Percentiles rank a stretch among this genome's conserved stretches.
Evolutionary conservation across 1,140 invertebrate species (phyloP).

Genomic region (Campoletis sonorensis): DNA sequence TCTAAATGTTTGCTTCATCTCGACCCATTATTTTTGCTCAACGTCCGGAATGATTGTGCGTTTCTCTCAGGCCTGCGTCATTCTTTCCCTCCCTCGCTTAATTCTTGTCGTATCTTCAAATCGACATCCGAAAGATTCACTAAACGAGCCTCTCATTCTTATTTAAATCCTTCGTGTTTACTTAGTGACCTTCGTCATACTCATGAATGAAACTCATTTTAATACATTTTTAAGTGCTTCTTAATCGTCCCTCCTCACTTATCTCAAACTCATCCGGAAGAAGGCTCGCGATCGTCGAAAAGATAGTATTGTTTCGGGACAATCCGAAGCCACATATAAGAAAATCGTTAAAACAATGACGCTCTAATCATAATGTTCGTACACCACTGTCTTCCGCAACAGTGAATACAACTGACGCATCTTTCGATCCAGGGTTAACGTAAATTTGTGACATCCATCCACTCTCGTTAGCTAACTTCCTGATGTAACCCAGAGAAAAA

Average conservation of each 20-base stretch:
- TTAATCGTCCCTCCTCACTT: slow-evolving; percentile 26
- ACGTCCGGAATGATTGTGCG: not conserved
- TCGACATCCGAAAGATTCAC: not conserved
- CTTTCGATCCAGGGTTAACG: slow-evolving; percentile 39
- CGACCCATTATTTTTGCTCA: not conserved
- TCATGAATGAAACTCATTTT: slow-evolving; percentile 34
- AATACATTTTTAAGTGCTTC: slow-evolving; percentile 11
- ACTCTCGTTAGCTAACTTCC: slow-evolving; percentile 41
- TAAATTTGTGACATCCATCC: slow-evolving; percentile 39
- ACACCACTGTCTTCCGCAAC: not conserved
- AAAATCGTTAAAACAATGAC: slow-evolving; percentile 24
- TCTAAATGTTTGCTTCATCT: not conserved
- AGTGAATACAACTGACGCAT: not conserved
- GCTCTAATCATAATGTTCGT: not conserved
- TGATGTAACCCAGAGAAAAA: slow-evolving; percentile 19
- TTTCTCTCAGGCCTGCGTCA: not conserved
- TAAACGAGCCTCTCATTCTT: not conserved
- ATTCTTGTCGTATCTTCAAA: not conserved
- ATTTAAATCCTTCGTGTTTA: not conserved
- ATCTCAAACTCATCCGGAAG: not conserved
- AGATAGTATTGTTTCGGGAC: slow-evolving; percentile 35
- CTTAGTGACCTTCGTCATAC: not conserved
- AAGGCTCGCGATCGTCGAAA: slow-evolving; percentile 8
- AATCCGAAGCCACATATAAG: slow-evolving; percentile 18
- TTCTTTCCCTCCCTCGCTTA: not conserved